phyloP scores from a whole-genome alignment of 92 coral and sea anemone genomes.

The Isaurus tuberculatus region DNA sequence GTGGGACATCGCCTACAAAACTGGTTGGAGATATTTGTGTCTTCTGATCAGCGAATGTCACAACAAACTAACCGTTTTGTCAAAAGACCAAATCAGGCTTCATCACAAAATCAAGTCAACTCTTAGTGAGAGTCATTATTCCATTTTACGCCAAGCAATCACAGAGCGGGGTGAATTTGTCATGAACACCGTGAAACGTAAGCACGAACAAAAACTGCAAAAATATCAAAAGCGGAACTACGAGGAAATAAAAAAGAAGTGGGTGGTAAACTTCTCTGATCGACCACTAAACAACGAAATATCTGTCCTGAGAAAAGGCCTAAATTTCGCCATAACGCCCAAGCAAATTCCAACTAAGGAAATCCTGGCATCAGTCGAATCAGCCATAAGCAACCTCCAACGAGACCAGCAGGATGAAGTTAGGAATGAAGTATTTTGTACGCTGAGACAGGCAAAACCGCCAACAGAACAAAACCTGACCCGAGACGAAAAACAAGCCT shows the following conservation, averaged over 20 bases:
- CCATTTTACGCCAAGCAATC: slow-evolving; percentile 14
- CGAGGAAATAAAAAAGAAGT: slow-evolving; percentile 24
- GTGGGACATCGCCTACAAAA: no score
- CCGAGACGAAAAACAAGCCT: not conserved
- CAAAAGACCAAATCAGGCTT: not conserved
- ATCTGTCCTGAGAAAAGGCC: slow-evolving; percentile 41
- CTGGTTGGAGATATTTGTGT: no score
- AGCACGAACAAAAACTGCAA: slow-evolving; percentile 36
- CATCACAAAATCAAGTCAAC: slow-evolving; percentile 10
- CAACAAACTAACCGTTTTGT: no score
- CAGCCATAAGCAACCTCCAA: slow-evolving; percentile 35
- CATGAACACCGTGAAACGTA: slow-evolving; percentile 9
- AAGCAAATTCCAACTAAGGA: slow-evolving; percentile 32
- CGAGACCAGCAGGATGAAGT: slow-evolving; percentile 8
- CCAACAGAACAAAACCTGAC: slow-evolving; percentile 16
- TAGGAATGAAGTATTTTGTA: slow-evolving; percentile 25
- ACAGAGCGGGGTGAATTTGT: slow-evolving; percentile 21
- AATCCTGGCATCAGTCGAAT: slow-evolving; percentile 53
- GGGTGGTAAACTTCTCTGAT: slow-evolving; percentile 41
- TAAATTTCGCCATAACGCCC: slow-evolving; percentile 47
- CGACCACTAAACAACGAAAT: slow-evolving; percentile 31
- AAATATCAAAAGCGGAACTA: not conserved
- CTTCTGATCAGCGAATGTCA: no score
- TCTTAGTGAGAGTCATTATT: not conserved
- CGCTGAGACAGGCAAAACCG: not conserved